phyloP scores from a whole-genome alignment of 2,113 vertebrate genomes.

The Apaloderma vittatum region DNA sequence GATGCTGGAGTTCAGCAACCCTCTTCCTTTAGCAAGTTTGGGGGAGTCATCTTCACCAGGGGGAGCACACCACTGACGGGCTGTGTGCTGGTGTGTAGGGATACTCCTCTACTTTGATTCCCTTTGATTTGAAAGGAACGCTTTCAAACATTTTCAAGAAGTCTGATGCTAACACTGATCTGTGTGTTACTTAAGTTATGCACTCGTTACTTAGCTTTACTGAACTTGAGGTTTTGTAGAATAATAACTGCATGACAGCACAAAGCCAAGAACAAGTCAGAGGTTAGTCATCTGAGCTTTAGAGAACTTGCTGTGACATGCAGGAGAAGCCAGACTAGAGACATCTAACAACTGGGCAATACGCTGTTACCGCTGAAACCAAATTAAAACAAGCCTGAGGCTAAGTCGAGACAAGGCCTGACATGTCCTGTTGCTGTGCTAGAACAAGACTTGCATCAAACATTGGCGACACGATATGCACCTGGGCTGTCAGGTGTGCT shows the following conservation, averaged over 20 bases:
- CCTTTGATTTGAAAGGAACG: neutral
- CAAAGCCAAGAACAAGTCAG: neutral
- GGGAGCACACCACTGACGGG: rapidly evolving
- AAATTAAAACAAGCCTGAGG: neutral
- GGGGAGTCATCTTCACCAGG: rapidly evolving
- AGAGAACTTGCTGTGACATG: neutral
- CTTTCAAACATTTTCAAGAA: neutral
- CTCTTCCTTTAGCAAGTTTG: rapidly evolving
- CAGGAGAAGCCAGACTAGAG: neutral
- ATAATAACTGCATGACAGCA: neutral
- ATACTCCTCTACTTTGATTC: neutral
- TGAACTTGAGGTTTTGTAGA: neutral
- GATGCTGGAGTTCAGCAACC: neutral
- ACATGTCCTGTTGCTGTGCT: neutral
- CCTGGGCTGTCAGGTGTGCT: rapidly evolving
- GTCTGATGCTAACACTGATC: neutral
- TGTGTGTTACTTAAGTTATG: neutral
- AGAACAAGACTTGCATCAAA: neutral
- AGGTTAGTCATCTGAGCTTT: neutral
- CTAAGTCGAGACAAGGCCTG: neutral
- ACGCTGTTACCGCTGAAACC: neutral
- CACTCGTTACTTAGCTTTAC: neutral
- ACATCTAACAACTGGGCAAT: neutral
- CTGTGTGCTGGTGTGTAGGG: neutral
- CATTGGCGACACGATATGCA: too few species aligned